These are phyloP conservation scores for Heterodera schachtii DNA, from an alignment of 1,140 invertebrate genomes.

Conservation along the genomic window DNA sequence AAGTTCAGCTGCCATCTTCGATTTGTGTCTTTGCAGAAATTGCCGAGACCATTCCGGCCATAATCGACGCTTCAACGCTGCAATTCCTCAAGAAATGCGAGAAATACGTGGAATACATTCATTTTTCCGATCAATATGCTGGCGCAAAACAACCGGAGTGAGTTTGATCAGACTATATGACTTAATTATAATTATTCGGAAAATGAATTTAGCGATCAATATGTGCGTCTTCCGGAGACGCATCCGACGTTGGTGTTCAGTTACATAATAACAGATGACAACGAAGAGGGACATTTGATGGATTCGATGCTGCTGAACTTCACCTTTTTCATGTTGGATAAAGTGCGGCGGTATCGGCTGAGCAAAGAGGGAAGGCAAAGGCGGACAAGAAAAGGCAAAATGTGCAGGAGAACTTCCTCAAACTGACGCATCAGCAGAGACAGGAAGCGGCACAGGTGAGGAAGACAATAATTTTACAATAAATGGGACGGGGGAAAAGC, in stretches of 20 bases:
- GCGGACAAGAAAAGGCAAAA: slow-evolving; percentile 84
- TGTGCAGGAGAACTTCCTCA: slow-evolving; percentile 87
- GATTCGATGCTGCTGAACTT: slow-evolving; percentile 52
- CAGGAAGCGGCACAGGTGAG: slow-evolving; percentile 60
- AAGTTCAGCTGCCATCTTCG: slow-evolving; percentile 79
- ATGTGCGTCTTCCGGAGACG: slow-evolving; percentile 71
- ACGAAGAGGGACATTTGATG: slow-evolving; percentile 31
- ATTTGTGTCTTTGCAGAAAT: slow-evolving; percentile 71
- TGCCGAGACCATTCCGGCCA: slow-evolving; percentile 41
- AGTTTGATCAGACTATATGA: slow-evolving; percentile 66
- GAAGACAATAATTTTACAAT: too few relatives aligned
- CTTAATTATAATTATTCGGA: slow-evolving; percentile 36
- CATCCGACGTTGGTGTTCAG: slow-evolving; percentile 76
- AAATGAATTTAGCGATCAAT: slow-evolving; percentile 18
- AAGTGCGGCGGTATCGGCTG: slow-evolving; percentile 80
- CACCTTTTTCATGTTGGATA: slow-evolving; percentile 48
- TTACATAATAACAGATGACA: slow-evolving; percentile 71
- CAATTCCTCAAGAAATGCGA: slow-evolving; percentile 83
- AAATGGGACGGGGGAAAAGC: background rate
- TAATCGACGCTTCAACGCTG: slow-evolving; percentile 64
- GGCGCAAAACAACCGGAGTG: slow-evolving; percentile 84
- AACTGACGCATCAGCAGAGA: slow-evolving; percentile 83
- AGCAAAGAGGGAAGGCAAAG: slow-evolving; percentile 79
- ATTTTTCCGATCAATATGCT: slow-evolving; percentile 89
- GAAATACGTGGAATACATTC: slow-evolving; percentile 87